Evolutionary conservation across 2,797 vertebrate genomes (phyloP).

Genomic region (Chromobotia macracanthus): DNA sequence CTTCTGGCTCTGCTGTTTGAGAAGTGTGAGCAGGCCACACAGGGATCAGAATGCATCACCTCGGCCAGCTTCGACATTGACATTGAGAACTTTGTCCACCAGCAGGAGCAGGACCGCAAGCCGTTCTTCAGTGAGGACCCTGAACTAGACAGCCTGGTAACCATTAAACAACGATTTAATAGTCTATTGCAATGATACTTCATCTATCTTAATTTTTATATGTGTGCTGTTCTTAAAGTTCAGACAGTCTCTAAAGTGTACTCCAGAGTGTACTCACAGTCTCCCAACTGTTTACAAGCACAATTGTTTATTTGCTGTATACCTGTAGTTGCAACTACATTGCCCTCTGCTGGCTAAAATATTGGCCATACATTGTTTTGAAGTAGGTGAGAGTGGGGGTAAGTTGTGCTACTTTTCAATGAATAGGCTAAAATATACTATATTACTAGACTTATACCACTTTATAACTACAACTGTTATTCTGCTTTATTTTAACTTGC

Average conservation of each 20-base stretch:
- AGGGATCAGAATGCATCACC: slow-evolving; percentile 98
- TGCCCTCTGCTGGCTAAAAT: slow-evolving; percentile 53
- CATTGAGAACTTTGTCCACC: slow-evolving; percentile 97
- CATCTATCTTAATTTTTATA: background rate
- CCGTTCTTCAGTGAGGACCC: slow-evolving; percentile 98
- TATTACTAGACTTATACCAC: no score
- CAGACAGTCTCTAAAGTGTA: background rate
- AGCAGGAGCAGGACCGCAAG: slow-evolving; percentile 97
- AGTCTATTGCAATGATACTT: background rate
- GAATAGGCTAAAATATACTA: no score
- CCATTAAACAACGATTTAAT: slow-evolving; percentile 13
- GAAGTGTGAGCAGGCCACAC: slow-evolving; percentile 97
- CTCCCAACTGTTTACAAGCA: background rate
- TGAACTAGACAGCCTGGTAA: slow-evolving; percentile 96
- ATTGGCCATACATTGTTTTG: background rate
- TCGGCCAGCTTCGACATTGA: slow-evolving; percentile 98
- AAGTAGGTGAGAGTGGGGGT: no score
- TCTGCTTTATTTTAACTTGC: no score
- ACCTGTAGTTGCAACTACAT: slow-evolving; percentile 18
- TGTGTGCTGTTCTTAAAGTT: background rate
- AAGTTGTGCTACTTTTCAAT: no score
- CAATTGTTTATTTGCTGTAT: background rate
- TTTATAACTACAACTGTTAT: no score
- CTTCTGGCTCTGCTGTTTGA: slow-evolving; percentile 95
- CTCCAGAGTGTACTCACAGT: background rate